Evolutionary conservation across 2,113 vertebrate genomes (phyloP), one percentile per base, ranked within the genome.

Genomic region (Cyanoderma ruficeps): DNA sequence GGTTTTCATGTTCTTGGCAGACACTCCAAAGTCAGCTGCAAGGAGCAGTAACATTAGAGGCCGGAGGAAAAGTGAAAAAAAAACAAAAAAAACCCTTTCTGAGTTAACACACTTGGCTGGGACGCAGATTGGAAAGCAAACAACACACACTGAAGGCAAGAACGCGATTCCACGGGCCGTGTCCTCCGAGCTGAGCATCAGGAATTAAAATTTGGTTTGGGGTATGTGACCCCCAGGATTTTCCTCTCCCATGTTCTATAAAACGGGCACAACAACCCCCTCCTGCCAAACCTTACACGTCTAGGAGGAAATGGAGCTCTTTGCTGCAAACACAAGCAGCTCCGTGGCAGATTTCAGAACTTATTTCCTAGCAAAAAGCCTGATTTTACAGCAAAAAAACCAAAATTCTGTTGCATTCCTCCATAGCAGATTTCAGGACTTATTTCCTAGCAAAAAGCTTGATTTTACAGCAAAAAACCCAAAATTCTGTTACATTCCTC

Each of bases 1-100:
- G 25, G 99, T 99, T 97, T 99, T 99, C 90, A 97, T 97, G 96
- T 99, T 99, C 98, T 98, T 99, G 92, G 99, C 99, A 91, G 99
- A 99, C n/a, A 99, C 99, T 1, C 99, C 99, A 97, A 99, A 99
- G 97, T 99, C 99, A 93, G 99, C 99, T 99, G 96, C 64, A 97
- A 97, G 93, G 60, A 94, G 90, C 81, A 89, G 70, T 18, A 91
- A 88, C 8, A 0, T 96, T 83, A 97, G 94, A 95, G 86, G 76
- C 52, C 0, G 0, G 21, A 91, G 83, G 63, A 67, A 53, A 86
- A 82, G 21, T 28, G 22, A 37, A 74, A 82, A 31, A 53, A 47
- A 47, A 10, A 10, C 17, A 39, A 72, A n/a, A n/a, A 82, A 31
- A 53, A 22, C 55, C 70, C 42, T 67, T 83, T 81, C 82, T 83